Base-by-base conservation (phyloP, 2,113 vertebrate species). In the Chlorodrepanis virens region DNA sequence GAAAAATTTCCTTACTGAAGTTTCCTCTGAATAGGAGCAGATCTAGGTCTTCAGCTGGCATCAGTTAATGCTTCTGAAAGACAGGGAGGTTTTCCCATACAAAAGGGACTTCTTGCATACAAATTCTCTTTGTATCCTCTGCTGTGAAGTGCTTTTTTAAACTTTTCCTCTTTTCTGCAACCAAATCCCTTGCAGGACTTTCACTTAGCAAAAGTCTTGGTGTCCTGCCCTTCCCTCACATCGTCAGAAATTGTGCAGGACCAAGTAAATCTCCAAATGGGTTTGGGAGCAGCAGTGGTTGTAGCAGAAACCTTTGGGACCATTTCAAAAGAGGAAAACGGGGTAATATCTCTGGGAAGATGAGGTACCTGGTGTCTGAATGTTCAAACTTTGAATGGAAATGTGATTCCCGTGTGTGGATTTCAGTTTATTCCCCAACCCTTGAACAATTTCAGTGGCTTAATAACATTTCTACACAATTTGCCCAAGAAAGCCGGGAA, bases 91-190 rank as follows among this genome's bases (percentile, higher is more conserved):
- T 78, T 70, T 65, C 68, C 77, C 19, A 20, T 12, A 25, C 5
- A 44, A 44, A 72, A 47, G 13, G 20, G 33, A 54, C 4, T 12
- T 72, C 40, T 44, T 42, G 2, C 14, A n/a, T 25, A 23, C 23
- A 69, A 15, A 49, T 65, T 81, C 12, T 53, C 18, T 42, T n/a
- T 52, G 3, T 3, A 4, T 28, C 5, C 4, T 75, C 19, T 53
- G 14, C 29, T 0, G 0, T 19, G 9, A 11, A 42, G 4, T 39
- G 12, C 1, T 59, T 1, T 59, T 22, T 25, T 12, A 1, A 23
- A 28, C 3, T 6, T 83, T 50, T 88, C 27, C 25, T 45, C 13
- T 71, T 2, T 29, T 81, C 3, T 29, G 33, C 5, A 35, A 19
- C 1, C 54, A 53, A 59, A 64, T 31, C 16, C 39, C 9, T 45